phyloP scores from a whole-genome alignment of 2,797 vertebrate genomes.

The Hoplostethus mediterraneus region DNA sequence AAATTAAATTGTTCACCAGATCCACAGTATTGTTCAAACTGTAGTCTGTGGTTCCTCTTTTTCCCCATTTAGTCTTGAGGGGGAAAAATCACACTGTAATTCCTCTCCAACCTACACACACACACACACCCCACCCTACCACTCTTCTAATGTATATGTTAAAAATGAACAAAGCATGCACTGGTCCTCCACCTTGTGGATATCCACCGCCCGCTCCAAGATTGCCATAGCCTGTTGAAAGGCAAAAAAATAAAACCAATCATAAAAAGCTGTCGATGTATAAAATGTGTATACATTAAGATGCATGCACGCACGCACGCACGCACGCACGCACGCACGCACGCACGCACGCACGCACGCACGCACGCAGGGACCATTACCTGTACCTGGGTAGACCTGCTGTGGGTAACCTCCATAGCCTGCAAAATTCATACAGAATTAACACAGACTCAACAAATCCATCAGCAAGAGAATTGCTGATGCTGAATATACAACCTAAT shows the following conservation, averaged over 20 bases:
- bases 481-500: no score
- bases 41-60: background rate
- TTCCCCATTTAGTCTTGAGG: background rate
- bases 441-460: conserved; percentile 3
- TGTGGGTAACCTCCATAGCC: conserved; percentile 79
- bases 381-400: conserved; percentile 80
- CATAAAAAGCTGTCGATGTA: background rate
- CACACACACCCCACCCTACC: no score
- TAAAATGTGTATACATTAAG: background rate
- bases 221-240: conserved; percentile 73
- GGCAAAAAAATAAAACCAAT: conserved; percentile 5
- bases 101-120: background rate
- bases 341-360: background rate
- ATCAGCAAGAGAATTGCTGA: background rate
- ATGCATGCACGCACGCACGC: background rate
- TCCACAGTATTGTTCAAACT: background rate
- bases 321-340: background rate
- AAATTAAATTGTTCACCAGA: background rate
- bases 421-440: conserved; percentile 32
- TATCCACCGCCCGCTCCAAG: conserved; percentile 67
- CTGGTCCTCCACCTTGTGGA: conserved; percentile 63
- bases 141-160: background rate
- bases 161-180: background rate
- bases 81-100: background rate
- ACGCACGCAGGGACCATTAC: background rate